Base-by-base conservation (phyloP, 2,888 invertebrate genomes). In the Meiosimyza decipiens region DNA sequence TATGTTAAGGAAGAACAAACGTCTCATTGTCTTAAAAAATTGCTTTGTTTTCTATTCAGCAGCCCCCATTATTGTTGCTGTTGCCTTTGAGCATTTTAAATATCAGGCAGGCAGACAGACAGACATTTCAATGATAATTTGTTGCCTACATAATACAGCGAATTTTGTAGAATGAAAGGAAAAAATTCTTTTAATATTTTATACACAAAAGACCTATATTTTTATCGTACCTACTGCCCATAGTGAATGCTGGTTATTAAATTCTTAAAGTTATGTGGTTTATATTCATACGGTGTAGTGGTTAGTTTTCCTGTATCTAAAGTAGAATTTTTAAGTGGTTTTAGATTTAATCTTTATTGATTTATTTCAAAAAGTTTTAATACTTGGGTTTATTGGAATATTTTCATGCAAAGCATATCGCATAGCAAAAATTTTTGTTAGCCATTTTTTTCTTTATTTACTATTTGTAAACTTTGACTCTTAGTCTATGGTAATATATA, bases 1-100 rank as follows among this genome's bases (percentile, higher is more conserved):
- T 40, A 40, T 9, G 40, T 3, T 40, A 40, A 40, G 40, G 40
- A 40, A 40, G 40, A 40, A 40, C 40, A 67, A 67, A 69, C 59
- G 59, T 60, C 59, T 33, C 60, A 60, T 69, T 69, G 68, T 69
- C 51, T 69, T 67, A 13, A 18, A 47, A 16, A 52, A 50, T 50
- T 15, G 69, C 60, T 67, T 67, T 62, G 60, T 69, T 60, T 50
- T 60, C 33, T 16, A 22, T 51, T 60, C 52, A 52, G 60, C 62
- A 60, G 18, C n/a, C 9, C 40, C 40, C 40, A 40, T 40, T 40
- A 40, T 40, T 40, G 40, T 40, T 40, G 40, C 40, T 54, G 40
- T 40, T 40, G 40, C 40, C 40, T 69, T 40, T 40, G 40, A 40
- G 40, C 40, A 40, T 40, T 40, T 40, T 40, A 40, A 40, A 40